These are phyloP conservation scores for Trochalopteron elliotii DNA, from an alignment of 2,113 vertebrate species.

Conservation along the genomic window DNA sequence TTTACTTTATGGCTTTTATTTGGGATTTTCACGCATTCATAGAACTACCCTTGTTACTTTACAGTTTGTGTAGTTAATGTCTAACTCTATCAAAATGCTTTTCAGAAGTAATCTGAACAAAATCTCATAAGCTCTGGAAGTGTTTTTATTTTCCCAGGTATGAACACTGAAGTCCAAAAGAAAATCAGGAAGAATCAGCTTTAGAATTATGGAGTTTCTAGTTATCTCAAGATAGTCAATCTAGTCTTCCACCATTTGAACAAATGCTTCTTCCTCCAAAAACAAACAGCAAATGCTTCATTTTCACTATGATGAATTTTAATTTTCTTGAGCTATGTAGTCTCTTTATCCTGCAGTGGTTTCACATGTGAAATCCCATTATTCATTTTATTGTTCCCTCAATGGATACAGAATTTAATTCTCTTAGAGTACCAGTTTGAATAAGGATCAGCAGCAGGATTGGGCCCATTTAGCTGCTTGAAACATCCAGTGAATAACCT, in stretches of 20 bases:
- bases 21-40: not conserved
- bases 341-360: not conserved
- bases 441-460: conserved; percentile 33
- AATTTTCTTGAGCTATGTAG: not conserved
- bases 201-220: not conserved
- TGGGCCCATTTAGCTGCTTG: conserved; percentile 13
- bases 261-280: not conserved
- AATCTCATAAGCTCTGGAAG: not conserved
- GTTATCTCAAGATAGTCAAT: not conserved
- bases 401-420: conserved; percentile 22
- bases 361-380: not conserved
- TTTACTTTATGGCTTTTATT: not conserved
- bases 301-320: not conserved
- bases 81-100: not conserved
- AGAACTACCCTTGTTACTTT: not conserved
- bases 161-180: not conserved
- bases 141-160: not conserved
- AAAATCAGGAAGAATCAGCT: not conserved
- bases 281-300: not conserved
- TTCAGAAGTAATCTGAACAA: not conserved
- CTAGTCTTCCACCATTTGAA: not conserved
- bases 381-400: conserved; percentile 12
- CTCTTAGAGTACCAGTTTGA: conserved; percentile 18
- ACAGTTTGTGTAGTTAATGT: not conserved
- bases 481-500: conserved; percentile 12